phyloP scores from a whole-genome alignment of 2,113 vertebrate species.

The Bufo bufo region DNA sequence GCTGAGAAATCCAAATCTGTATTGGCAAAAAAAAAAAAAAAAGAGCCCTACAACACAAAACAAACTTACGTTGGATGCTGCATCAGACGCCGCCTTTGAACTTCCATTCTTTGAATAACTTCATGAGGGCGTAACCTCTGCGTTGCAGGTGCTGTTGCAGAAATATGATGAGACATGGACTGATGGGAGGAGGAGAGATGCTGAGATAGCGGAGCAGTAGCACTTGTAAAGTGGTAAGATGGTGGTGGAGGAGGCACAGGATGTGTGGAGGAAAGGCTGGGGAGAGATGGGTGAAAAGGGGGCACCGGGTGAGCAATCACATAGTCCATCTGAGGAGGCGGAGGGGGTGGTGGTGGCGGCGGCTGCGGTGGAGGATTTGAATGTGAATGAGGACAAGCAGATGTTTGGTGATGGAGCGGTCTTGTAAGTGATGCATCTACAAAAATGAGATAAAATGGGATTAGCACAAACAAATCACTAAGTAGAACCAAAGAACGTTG shows the following conservation, averaged over 20 bases:
- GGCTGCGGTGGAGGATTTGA: constrained; percentile 88
- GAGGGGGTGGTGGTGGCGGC: constrained; percentile 83
- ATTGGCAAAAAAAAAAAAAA: not conserved
- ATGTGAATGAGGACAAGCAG: constrained; percentile 92
- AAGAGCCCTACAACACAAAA: not conserved
- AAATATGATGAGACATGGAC: constrained; percentile 88
- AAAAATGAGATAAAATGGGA: constrained; percentile 59
- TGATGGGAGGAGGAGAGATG: constrained; percentile 89
- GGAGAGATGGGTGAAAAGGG: constrained; percentile 88
- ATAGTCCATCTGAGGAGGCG: constrained; percentile 89
- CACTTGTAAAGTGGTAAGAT: constrained; percentile 82
- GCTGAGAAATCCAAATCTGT: not conserved
- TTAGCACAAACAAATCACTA: not conserved
- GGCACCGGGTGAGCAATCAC: constrained; percentile 93
- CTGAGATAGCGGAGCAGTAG: constrained; percentile 83
- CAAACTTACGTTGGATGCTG: constrained; percentile 93
- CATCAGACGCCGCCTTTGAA: constrained; percentile 94
- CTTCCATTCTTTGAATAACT: constrained; percentile 96
- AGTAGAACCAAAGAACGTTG: too few species aligned
- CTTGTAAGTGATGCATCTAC: constrained; percentile 89
- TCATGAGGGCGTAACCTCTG: constrained; percentile 95
- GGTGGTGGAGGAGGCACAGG: constrained; percentile 85
- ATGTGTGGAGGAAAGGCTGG: constrained; percentile 86
- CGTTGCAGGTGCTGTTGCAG: constrained; percentile 83
- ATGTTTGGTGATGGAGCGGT: constrained; percentile 91